phyloP scores from a whole-genome alignment of 2,113 vertebrate species.

The Mus pahari region DNA sequence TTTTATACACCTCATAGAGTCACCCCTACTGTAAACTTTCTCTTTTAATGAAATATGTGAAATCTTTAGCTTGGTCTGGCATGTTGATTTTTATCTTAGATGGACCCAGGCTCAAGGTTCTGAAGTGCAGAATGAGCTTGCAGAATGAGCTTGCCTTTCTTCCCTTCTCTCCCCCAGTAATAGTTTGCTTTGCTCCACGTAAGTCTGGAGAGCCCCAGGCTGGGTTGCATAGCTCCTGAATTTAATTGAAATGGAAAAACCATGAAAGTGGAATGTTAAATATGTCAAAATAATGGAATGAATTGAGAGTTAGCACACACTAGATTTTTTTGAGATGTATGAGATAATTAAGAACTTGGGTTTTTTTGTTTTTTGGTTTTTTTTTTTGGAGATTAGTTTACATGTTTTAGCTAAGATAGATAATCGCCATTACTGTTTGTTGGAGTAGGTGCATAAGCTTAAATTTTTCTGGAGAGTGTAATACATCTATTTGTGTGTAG shows the following conservation, averaged over 20 bases:
- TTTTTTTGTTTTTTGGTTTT: background rate
- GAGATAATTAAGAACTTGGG: background rate
- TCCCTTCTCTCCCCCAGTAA: background rate
- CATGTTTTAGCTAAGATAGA: background rate
- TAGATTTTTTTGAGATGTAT: background rate
- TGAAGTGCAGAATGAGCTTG: background rate
- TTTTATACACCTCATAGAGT: background rate
- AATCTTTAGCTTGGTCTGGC: background rate
- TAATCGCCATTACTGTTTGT: background rate
- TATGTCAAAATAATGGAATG: constrained; percentile 35
- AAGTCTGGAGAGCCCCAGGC: background rate
- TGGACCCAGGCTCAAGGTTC: background rate
- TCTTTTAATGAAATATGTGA: background rate
- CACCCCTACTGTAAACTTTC: background rate
- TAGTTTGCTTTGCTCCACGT: constrained; percentile 17
- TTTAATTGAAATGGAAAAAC: constrained; percentile 18
- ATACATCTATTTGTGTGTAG: background rate
- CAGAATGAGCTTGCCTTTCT: background rate
- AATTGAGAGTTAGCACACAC: background rate
- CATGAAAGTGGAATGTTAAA: background rate
- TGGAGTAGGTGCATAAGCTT: background rate
- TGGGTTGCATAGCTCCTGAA: background rate
- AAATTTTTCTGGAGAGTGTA: background rate
- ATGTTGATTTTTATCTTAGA: background rate
- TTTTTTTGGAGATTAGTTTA: constrained; percentile 37